Evolutionary conservation across 2,113 vertebrate species (phyloP).

Genomic region (Azemiops feae): DNA sequence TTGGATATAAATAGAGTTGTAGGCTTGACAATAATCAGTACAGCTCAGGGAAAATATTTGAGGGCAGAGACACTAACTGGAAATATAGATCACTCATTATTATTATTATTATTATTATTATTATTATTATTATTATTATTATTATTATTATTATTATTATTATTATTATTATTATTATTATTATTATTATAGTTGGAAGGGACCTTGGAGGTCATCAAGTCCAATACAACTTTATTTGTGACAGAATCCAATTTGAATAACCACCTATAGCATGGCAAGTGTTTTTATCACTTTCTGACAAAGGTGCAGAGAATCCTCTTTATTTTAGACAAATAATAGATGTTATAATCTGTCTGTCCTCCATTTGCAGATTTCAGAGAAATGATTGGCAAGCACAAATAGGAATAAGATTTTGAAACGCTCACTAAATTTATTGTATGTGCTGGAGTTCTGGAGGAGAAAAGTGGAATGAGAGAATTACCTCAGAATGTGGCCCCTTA

Average conservation of each 20-base stretch:
- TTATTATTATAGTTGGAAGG: too few relatives aligned
- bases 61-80: not conserved
- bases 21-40: not conserved
- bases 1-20: not conserved
- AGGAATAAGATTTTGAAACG: not conserved
- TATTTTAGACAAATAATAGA: not conserved
- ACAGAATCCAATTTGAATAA: not conserved
- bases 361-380: not conserved
- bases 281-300: not conserved
- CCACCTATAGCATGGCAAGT: too few relatives aligned
- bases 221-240: not conserved
- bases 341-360: not conserved
- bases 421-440: not conserved
- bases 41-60: not conserved
- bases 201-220: too few relatives aligned
- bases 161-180: too few relatives aligned
- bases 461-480: not conserved
- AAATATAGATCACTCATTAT: not conserved
- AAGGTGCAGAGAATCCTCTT: not conserved
- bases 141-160: too few relatives aligned
- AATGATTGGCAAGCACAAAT: not conserved
- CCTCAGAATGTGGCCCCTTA: not conserved
- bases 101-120: too few relatives aligned
- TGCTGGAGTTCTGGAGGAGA: not conserved
- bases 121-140: too few relatives aligned